Base-by-base conservation (phyloP, 2,113 vertebrate species). In the Nesoenas mayeri region DNA sequence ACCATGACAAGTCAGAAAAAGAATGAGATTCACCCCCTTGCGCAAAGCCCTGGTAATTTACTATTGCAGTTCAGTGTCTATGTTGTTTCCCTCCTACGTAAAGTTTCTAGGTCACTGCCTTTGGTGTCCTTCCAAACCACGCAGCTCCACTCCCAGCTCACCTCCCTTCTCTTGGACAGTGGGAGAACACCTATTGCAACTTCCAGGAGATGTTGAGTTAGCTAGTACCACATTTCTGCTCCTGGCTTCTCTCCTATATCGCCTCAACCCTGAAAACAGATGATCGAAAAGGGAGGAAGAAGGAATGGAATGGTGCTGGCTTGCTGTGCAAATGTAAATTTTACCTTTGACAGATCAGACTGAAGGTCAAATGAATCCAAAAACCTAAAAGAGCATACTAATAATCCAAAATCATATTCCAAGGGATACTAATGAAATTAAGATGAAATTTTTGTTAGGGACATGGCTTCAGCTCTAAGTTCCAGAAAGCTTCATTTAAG, bases 41-140 rank as follows among this genome's bases (percentile, higher is more conserved):
- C 3, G 50, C 94, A 96, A 96, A 87, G 62, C 34, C 56, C 31
- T 22, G 71, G 64, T 85, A 93, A 94, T 67, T 80, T 88, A 26
- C 73, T 74, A 21, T 93, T 96, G 85, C 83, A 95, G 77, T 24
- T 82, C 53, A 51, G 57, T 48, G 67, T 62, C 72, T 71, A 6
- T 51, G 48, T 75, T 94, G 57, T 61, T 73, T 67, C 54, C 58
- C 84, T 95, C 70, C 87, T 79, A 29, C 77, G 2, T 61, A 61
- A 86, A 36, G 24, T 95, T 97, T 97, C 65, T 89, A 92, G 95
- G 90, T 90, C 95, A 93, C 18, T 4, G 7, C 58, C 72, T 78
- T 75, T 80, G 79, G 26, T 74, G 42, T 70, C 6, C 1, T 58
- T 93, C 67, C 86, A 88, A 79, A 84, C 25, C 65, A 80, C 0